Evolutionary conservation across 2,888 invertebrate genomes (phyloP), one percentile per base, ranked within the genome.

Genomic region (Mongoloraphidia duomilia): DNA sequence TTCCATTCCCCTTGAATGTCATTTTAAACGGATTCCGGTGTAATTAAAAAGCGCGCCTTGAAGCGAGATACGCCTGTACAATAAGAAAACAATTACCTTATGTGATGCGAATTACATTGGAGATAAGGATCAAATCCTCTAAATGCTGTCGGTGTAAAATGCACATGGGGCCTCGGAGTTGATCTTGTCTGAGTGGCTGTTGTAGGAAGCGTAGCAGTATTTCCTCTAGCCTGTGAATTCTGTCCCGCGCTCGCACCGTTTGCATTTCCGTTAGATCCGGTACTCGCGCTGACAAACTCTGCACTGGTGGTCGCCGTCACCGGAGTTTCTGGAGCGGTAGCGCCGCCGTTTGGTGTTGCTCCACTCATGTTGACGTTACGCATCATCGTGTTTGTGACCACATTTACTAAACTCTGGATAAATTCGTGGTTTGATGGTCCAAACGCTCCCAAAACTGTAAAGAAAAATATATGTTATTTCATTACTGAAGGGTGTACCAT

Each of bases 71-170:
- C n/a, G n/a, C n/a, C n/a, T n/a, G 26, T 33, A 26, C n/a, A 14
- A 42, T 13, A 10, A 14, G 9, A 34, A 11, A 44, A 35, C n/a
- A 41, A 34, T 13, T 41, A 47, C 47, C 41, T 69, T 1, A 82
- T 70, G 58, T 83, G 83, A 63, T 82, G 81, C 37, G 82, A 83
- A 61, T 78, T 80, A 60, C 84, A 85, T 1, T 80, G 80, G 55
- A 85, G 67, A 59, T 81, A 82, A 35, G 77, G 78, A 65, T 81
- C 80, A 54, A 79, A 77, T 49, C 73, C 70, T 54, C 74, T 75
- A 54, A 79, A 69, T 11, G 75, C 69, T 57, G 72, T 72, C 50
- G 74, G 69, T 11, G 76, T 75, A 43, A 80, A 71, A 60, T 81
- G 81, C 9, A 82, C 77, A 58, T 82, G 82, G 1, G 82, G 81